These are phyloP conservation scores for Acropternis orthonyx DNA, from an alignment of 2,797 vertebrate genomes.

Conservation along the genomic window DNA sequence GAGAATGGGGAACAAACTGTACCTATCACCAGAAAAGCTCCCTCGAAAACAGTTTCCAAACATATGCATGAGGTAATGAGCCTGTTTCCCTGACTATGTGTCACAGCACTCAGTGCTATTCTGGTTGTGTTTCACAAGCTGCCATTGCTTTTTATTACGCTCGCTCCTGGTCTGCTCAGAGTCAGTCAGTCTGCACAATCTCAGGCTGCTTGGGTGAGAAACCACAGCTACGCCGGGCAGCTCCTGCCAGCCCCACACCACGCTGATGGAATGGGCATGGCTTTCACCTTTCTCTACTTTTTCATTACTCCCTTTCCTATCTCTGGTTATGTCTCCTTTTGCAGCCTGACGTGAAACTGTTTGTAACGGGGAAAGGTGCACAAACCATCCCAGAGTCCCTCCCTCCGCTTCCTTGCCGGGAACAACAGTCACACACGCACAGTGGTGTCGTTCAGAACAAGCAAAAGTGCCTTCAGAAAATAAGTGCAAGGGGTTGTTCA, in stretches of 20 bases:
- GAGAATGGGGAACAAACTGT: slow-evolving; percentile 32
- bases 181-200: neutral
- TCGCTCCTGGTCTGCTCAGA: neutral
- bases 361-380: neutral
- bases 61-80: slow-evolving; percentile 50
- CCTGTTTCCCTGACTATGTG: slow-evolving; percentile 30
- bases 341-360: neutral
- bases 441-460: neutral
- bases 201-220: neutral
- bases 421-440: neutral
- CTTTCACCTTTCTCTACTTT: neutral
- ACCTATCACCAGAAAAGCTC: slow-evolving; percentile 38
- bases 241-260: neutral
- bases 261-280: neutral
- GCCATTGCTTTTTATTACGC: neutral
- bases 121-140: slow-evolving; percentile 31
- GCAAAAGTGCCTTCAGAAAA: neutral
- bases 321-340: neutral
- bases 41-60: slow-evolving; percentile 45
- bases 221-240: neutral
- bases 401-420: neutral
- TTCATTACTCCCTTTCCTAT: neutral
- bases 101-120: slow-evolving; percentile 32
- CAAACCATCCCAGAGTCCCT: neutral
- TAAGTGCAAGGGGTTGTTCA: neutral